Conservation (phyloP, 2,113 vertebrate genomes). For the Prunella fulvescens region DNA sequence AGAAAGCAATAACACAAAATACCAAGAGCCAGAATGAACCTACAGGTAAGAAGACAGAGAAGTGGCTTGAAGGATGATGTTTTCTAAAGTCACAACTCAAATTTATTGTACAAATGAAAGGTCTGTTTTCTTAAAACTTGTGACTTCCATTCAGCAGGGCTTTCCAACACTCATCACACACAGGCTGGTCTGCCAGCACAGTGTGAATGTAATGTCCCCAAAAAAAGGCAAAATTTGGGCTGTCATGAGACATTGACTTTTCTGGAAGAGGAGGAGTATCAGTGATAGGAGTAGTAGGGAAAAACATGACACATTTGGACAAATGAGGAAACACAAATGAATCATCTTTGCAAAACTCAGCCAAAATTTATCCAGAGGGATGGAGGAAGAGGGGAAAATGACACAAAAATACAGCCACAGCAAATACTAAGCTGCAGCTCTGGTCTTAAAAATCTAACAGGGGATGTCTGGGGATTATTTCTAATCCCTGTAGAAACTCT, state of each 20-base stretch:
- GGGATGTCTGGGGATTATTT: not conserved
- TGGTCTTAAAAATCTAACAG: not conserved
- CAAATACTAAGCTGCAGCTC: not conserved
- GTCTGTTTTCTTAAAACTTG: not conserved
- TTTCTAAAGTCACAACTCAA: not conserved
- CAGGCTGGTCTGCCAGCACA: not conserved
- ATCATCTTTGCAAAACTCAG: not conserved
- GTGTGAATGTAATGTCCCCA: accelerated
- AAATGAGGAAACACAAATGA: not conserved
- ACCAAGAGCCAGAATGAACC: not conserved
- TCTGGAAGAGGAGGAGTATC: not conserved
- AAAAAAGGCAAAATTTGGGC: not conserved
- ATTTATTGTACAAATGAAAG: not conserved
- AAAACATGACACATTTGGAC: not conserved
- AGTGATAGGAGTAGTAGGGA: not conserved
- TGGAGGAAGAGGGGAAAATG: not conserved
- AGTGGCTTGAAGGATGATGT: not conserved
- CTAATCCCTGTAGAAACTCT: not conserved
- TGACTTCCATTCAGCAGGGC: not conserved
- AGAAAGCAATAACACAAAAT: not conserved
- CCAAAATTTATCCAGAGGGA: not conserved
- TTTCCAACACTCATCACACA: not conserved
- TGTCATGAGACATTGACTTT: not conserved
- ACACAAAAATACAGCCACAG: not conserved
- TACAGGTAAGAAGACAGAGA: not conserved